A percentile compares a stretch with the other conserved stretches of the same genome.
phyloP scores from a whole-genome alignment of 2,888 invertebrate genomes.

The Parnassius mnemosyne region DNA sequence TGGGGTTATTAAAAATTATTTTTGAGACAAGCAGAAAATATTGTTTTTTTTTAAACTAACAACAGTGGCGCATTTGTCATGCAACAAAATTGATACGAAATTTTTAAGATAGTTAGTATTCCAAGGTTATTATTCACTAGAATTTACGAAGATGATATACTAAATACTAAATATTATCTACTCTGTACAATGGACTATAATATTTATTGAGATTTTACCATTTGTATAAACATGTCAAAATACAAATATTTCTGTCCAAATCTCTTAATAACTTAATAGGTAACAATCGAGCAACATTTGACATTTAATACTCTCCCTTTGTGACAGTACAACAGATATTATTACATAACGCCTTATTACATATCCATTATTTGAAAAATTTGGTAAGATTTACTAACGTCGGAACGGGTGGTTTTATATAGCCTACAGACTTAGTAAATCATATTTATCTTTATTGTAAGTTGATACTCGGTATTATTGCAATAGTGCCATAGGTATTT shows the following conservation, averaged over 20 bases:
- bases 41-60: conserved; percentile 25
- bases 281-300: conserved; percentile 75
- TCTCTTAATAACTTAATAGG: conserved; percentile 71
- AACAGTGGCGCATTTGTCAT: conserved; percentile 64
- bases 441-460: no score
- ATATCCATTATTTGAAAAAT: conserved; percentile 17
- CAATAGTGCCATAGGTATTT: neutral
- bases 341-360: conserved; percentile 37
- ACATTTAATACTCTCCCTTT: conserved; percentile 69
- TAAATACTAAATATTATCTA: conserved; percentile 62
- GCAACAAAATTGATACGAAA: conserved; percentile 63
- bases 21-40: conserved; percentile 1
- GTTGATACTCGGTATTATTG: neutral
- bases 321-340: conserved; percentile 65
- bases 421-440: no score
- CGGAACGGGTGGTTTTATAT: neutral
- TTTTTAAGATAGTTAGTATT: conserved; percentile 63
- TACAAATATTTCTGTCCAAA: conserved; percentile 73
- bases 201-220: conserved; percentile 76
- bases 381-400: neutral
- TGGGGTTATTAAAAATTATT: conserved; percentile 30
- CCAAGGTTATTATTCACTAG: conserved; percentile 65
- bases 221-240: conserved; percentile 80
- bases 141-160: conserved; percentile 65
- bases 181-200: conserved; percentile 78